Evolutionary conservation across 1,140 invertebrate species (phyloP), one percentile per base, ranked within the genome.

Genomic region (Pogonomyrmex barbatus): DNA sequence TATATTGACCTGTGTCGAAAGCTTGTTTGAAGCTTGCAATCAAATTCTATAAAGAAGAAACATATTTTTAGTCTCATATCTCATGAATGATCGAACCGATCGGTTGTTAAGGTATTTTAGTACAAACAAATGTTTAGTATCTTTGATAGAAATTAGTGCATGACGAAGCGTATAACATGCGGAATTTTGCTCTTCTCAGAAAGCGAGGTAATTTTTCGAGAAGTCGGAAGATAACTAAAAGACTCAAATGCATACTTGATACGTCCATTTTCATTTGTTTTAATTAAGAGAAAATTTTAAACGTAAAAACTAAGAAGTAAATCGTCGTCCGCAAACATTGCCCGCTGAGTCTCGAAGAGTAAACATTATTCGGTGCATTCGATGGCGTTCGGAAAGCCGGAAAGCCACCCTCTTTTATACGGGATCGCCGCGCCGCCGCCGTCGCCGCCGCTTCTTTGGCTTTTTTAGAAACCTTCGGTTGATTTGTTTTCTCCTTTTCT

Each of bases 401-500:
- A n/a, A 50, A 47, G 12, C 4, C 47, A 8, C 24, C 33, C 2
- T 42, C 33, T 39, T 45, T 67, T 58, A 58, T 36, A 33, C 47
- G 52, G 42, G 14, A 56, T 17, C 54, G 39, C 33, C 33, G 33
- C 33, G 52, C 17, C 24, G 24, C 17, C 10, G 56, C 68, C 39
- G 67, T n/a, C 52, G 83, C 54, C 24, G 70, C 42, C 60, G 88
- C 89, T 90, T 93, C 71, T 92, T 92, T 93, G 81, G 92, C 92
- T 95, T 94, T 87, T 94, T 89, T 93, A 94, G 93, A 92, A 75
- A 92, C 81, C 47, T 50, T 73, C 63, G 91, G 92, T 93, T 94
- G 87, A 94, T 95, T 94, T 94, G 92, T 93, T 93, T 93, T 92
- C 94, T 91, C 89, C 88, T 92, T 94, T 94, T 94, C 91, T 95